Evolutionary conservation across 1,140 invertebrate species (phyloP), one percentile per base, ranked within the genome.

Genomic region (Dreissena polymorpha): DNA sequence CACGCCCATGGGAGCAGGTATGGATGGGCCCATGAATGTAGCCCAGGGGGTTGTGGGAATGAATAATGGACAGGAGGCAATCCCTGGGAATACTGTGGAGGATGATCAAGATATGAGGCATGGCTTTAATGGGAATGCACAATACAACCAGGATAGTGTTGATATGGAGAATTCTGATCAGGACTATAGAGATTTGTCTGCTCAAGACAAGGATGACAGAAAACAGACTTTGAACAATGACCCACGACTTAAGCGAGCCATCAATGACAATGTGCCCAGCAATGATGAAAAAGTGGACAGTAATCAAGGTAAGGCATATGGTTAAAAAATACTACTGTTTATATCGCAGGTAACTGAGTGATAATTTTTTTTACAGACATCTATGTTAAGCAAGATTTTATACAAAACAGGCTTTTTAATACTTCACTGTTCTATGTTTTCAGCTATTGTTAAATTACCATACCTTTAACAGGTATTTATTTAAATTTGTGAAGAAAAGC

Each of bases 21-120:
- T 81, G 69, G 55, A 21, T 25, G 70, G 65, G 16, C 21, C 51
- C 68, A 81, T 60, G 57, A 60, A 39, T 39, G 8, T 39, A 39
- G 39, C 39, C 39, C 39, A 39, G 39, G 39, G 39, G 39, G 39
- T 2, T 39, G 8, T 55, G 72, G 50, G 50, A 74, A 74, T 72
- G 69, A 81, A 64, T 55, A 57, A 29, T 64, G 70, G 70, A 39
- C 69, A 81, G 49, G 60, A 65, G 10, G 69, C 25, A 60, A 63
- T 79, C 65, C 55, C 63, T 27, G 50, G 53, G 39, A 67, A 53
- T 53, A 27, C 50, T 21, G 10, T 12, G 12, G 16, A 60, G 57
- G 57, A n/a, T 18, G 57, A 60, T 23, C 57, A 60, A 60, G 57
- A 60, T 60, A 23, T n/a, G 16, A 23, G 57, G 16, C 57, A 60